phyloP scores from a whole-genome alignment of 2,797 vertebrate genomes.

The Molossus alvarezi region DNA sequence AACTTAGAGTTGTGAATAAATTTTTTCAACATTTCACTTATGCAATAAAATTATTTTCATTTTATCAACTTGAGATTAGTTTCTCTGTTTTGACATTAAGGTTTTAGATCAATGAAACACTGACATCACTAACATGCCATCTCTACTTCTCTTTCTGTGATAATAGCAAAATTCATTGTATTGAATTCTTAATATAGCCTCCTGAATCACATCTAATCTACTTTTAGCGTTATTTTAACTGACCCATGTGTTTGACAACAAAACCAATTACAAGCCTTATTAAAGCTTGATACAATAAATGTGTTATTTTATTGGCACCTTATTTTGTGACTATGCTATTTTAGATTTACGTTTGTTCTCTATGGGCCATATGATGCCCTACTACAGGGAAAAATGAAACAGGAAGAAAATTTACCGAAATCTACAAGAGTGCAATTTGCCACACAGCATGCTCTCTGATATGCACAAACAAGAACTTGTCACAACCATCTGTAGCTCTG shows the following conservation, averaged over 20 bases:
- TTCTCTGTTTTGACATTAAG: constrained; percentile 38
- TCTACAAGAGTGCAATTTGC: constrained; percentile 78
- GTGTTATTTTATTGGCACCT: constrained; percentile 31
- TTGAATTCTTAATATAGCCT: constrained; percentile 65
- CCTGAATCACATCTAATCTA: constrained; percentile 76
- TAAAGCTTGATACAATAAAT: constrained; percentile 78
- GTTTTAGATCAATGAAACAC: constrained; percentile 75
- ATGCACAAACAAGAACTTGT: constrained; percentile 81
- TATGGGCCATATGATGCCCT: constrained; percentile 60
- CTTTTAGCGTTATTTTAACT: constrained; percentile 69
- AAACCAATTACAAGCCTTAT: constrained; percentile 85
- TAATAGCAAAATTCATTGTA: constrained; percentile 71
- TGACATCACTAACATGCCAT: constrained; percentile 73
- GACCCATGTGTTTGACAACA: constrained; percentile 78
- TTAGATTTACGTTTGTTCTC: constrained; percentile 73
- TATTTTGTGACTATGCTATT: constrained; percentile 67
- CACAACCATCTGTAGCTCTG: constrained; percentile 84
- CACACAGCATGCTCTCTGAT: constrained; percentile 79
- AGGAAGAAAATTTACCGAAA: constrained; percentile 75
- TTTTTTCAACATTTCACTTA: not conserved
- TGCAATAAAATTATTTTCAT: not conserved
- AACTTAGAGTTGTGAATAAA: not conserved
- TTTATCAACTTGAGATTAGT: not conserved
- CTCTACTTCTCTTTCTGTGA: constrained; percentile 73
- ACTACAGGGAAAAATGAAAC: constrained; percentile 65